Percentiles rank a stretch among this genome's conserved stretches.
Evolutionary conservation across 2,888 invertebrate species (phyloP).

Genomic region (Punctoribates punctum): DNA sequence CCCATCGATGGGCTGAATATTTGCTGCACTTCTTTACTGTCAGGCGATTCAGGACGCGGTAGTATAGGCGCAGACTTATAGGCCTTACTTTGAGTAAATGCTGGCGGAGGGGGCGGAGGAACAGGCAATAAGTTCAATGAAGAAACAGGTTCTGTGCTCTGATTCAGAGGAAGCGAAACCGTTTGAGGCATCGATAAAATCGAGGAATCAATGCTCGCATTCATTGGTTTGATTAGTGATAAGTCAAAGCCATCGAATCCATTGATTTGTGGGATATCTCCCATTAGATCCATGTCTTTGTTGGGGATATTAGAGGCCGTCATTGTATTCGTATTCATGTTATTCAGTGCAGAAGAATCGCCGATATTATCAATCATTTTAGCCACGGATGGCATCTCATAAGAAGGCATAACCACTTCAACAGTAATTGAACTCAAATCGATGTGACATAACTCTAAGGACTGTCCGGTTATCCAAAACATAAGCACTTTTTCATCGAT

Average conservation of each 20-base stretch:
- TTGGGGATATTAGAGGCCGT: neutral
- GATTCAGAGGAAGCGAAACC: neutral
- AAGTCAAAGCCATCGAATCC: slow-evolving; percentile 21
- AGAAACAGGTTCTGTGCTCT: neutral
- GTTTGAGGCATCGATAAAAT: neutral
- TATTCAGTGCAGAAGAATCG: neutral
- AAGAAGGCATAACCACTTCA: slow-evolving; percentile 1
- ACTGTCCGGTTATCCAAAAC: slow-evolving; percentile 39
- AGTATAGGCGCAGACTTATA: neutral
- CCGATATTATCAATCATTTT: neutral
- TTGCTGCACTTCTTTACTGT: slow-evolving; percentile 26
- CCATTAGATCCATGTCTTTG: slow-evolving; percentile 10
- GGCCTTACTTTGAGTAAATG: neutral
- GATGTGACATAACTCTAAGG: slow-evolving; percentile 34
- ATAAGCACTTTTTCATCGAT: slow-evolving; percentile 26
- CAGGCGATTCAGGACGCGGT: neutral
- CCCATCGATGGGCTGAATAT: neutral
- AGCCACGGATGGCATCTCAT: neutral
- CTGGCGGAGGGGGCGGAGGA: neutral
- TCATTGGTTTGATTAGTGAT: neutral
- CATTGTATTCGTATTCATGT: neutral
- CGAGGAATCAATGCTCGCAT: neutral
- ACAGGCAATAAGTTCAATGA: neutral
- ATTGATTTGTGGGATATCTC: neutral
- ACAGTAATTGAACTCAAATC: slow-evolving; percentile 3